These are phyloP conservation scores for Pipra filicauda DNA, from an alignment of 2,113 vertebrate species.

Conservation along the genomic window DNA sequence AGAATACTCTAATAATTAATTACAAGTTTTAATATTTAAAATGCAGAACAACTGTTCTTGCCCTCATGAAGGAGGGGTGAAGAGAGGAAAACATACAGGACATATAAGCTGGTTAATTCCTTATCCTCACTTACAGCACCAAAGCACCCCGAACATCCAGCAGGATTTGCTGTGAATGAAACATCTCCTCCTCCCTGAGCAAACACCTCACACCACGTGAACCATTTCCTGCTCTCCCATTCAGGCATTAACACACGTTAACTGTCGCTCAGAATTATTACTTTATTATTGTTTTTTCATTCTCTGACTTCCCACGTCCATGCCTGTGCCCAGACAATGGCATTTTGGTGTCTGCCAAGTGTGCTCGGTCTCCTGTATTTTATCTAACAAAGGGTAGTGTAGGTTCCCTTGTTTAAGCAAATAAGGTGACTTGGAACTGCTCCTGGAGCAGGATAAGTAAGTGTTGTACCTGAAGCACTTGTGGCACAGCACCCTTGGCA, in stretches of 20 bases:
- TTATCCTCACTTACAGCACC: not conserved
- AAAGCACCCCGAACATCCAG: not conserved
- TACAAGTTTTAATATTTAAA: not conserved
- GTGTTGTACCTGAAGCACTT: not conserved
- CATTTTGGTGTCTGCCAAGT: rapidly evolving
- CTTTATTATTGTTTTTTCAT: not conserved
- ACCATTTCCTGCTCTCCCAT: not conserved
- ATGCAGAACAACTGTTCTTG: not conserved
- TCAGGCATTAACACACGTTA: not conserved
- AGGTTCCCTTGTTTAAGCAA: not conserved
- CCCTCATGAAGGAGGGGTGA: not conserved
- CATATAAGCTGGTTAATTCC: not conserved
- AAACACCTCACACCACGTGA: not conserved
- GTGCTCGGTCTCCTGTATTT: not conserved
- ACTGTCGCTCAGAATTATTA: not conserved
- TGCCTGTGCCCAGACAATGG: not conserved
- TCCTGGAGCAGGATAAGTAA: not conserved
- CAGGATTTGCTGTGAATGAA: not conserved
- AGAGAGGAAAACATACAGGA: not conserved
- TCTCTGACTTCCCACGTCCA: not conserved
- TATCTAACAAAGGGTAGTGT: not conserved
- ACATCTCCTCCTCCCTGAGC: not conserved
- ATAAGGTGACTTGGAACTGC: not conserved
- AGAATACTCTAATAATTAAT: not conserved
- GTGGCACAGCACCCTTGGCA: not conserved